These are phyloP conservation scores for Recurvirostra avosetta DNA, from an alignment of 2,113 vertebrate genomes.

Conservation along the genomic window DNA sequence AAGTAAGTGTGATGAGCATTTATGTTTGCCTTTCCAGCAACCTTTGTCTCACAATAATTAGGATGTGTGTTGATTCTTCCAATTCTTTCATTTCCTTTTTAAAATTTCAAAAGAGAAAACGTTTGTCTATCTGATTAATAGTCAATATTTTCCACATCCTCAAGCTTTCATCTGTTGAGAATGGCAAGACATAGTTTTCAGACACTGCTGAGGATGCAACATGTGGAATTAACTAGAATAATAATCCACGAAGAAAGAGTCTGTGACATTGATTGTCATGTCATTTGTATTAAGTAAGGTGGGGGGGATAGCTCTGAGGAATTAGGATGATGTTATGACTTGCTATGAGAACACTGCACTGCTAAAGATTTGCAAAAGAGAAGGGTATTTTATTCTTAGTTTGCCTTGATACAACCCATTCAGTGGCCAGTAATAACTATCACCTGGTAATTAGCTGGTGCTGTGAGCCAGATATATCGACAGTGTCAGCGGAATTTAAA, in stretches of 20 bases:
- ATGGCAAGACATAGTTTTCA: neutral
- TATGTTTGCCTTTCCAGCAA: conserved; percentile 10
- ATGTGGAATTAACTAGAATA: conserved; percentile 36
- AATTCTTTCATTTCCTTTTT: neutral
- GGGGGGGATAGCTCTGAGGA: neutral
- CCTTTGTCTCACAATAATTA: neutral
- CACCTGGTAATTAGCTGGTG: neutral
- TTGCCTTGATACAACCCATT: neutral
- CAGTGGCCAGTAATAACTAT: neutral
- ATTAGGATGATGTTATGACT: conserved; percentile 26
- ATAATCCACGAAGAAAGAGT: conserved; percentile 13
- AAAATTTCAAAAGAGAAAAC: neutral
- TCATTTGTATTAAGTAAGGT: conserved; percentile 37
- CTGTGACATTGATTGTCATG: conserved; percentile 41
- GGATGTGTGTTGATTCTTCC: neutral
- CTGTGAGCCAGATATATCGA: accelerated
- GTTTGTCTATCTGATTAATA: neutral
- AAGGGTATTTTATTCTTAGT: neutral
- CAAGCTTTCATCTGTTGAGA: neutral
- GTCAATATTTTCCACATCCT: neutral
- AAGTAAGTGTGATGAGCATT: neutral
- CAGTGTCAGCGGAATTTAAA: neutral
- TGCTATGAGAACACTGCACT: neutral
- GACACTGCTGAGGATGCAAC: conserved; percentile 3
- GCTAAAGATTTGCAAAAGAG: neutral